phyloP scores from a whole-genome alignment of 2,888 invertebrate species.

The Ophioninae sp. region DNA sequence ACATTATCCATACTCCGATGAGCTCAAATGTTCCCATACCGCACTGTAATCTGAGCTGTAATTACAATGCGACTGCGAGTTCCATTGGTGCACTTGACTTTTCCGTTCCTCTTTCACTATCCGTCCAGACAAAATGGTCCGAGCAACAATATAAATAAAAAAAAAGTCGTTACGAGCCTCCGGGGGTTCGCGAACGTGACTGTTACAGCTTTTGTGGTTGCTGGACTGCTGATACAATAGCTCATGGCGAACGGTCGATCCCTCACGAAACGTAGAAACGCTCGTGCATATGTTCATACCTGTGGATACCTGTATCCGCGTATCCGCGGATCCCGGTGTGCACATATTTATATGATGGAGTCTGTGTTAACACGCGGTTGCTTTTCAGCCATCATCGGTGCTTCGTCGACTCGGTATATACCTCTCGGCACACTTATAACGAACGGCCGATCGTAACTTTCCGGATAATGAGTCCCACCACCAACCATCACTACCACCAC shows the following conservation, averaged over 20 bases:
- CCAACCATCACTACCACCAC: conserved; percentile 26
- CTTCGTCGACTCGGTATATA: conserved; percentile 32
- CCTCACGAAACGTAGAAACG: conserved; percentile 45
- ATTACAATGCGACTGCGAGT: background rate
- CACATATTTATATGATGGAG: conserved; percentile 3
- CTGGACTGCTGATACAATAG: conserved; percentile 28
- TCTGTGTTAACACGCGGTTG: conserved; percentile 32
- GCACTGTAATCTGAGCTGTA: background rate
- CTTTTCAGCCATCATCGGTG: conserved; percentile 31
- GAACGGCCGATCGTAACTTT: conserved; percentile 64
- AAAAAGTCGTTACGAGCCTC: conserved; percentile 13
- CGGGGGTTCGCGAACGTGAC: conserved; percentile 41
- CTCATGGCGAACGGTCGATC: conserved; percentile 39
- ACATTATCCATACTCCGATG: background rate
- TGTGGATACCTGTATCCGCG: background rate
- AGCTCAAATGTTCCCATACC: background rate
- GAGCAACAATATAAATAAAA: conserved; percentile 3
- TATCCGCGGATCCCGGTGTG: background rate
- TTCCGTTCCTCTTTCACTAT: conserved; percentile 8
- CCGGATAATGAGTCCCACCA: conserved; percentile 63
- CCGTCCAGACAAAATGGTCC: conserved; percentile 21
- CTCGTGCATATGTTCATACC: background rate
- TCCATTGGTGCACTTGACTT: conserved; percentile 11
- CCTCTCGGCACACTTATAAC: conserved; percentile 59
- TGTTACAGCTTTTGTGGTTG: conserved; percentile 32